Evolutionary conservation across 2,888 invertebrate genomes (phyloP).

Genomic region (Leucophenga montana): DNA sequence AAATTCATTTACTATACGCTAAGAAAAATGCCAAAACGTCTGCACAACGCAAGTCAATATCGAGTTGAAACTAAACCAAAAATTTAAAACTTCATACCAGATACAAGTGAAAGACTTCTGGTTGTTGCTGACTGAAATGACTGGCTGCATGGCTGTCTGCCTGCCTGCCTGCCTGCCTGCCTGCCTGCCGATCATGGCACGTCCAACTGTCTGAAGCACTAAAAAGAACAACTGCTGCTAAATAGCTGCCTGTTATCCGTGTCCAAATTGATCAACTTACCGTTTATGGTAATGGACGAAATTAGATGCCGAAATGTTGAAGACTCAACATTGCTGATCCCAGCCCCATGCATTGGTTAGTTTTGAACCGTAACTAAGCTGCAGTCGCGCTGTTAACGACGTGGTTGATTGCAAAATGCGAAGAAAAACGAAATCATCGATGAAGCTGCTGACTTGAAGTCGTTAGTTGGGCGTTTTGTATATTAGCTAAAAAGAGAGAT

Average conservation of each 20-base stretch:
- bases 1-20: conserved; percentile 20
- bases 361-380: conserved; percentile 11
- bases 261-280: conserved; percentile 64
- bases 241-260: conserved; percentile 66
- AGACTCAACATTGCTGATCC: conserved; percentile 3
- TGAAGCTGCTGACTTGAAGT: not conserved
- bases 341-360: not conserved
- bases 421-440: not conserved
- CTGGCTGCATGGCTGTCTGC: too few species aligned
- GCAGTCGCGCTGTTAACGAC: not conserved
- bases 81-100: conserved; percentile 54
- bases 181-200: too few species aligned
- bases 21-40: not conserved
- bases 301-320: conserved; percentile 62
- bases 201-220: too few species aligned
- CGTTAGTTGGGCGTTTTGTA: conserved; percentile 20
- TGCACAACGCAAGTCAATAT: not conserved
- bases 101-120: conserved; percentile 33
- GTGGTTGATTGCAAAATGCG: conserved; percentile 11
- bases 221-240: conserved; percentile 40
- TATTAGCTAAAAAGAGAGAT: not conserved
- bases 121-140: too few species aligned
- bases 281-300: conserved; percentile 69
- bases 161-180: too few species aligned
- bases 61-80: conserved; percentile 18